These are phyloP conservation scores for Pogonophryne albipinna DNA, from an alignment of 2,797 vertebrate genomes.

Conservation along the genomic window DNA sequence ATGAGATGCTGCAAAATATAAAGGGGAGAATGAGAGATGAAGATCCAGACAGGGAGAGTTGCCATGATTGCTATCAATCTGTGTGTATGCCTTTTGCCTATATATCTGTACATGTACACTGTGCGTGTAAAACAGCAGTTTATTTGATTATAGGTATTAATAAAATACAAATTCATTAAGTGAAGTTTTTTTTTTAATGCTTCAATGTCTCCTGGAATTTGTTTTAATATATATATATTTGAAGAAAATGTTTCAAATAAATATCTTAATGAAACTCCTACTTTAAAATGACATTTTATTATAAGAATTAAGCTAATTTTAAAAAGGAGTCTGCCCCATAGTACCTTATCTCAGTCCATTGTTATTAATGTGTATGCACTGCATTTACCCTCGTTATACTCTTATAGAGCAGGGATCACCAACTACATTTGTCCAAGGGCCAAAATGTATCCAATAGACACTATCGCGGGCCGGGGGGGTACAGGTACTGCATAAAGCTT, in stretches of 20 bases:
- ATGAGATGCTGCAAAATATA: constrained; percentile 48
- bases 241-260: too few relatives aligned
- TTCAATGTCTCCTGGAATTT: not conserved
- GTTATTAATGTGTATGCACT: constrained; percentile 5
- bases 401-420: too few relatives aligned
- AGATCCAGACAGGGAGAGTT: constrained; percentile 25
- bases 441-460: too few relatives aligned
- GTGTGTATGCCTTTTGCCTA: not conserved
- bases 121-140: not conserved
- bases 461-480: too few relatives aligned
- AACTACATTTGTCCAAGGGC: too few relatives aligned
- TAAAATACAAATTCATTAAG: not conserved
- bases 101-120: not conserved
- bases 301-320: not conserved
- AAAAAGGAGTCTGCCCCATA: not conserved
- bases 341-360: constrained; percentile 12
- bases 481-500: too few relatives aligned
- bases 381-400: constrained; percentile 1
- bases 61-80: constrained; percentile 33
- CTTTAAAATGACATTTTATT: not conserved
- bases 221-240: too few relatives aligned
- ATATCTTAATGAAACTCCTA: not conserved
- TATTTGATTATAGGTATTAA: not conserved
- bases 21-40: constrained; percentile 27
- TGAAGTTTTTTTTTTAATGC: not conserved